phyloP scores from a whole-genome alignment of 2,888 invertebrate genomes.

The Archaeoteleia sp. region DNA sequence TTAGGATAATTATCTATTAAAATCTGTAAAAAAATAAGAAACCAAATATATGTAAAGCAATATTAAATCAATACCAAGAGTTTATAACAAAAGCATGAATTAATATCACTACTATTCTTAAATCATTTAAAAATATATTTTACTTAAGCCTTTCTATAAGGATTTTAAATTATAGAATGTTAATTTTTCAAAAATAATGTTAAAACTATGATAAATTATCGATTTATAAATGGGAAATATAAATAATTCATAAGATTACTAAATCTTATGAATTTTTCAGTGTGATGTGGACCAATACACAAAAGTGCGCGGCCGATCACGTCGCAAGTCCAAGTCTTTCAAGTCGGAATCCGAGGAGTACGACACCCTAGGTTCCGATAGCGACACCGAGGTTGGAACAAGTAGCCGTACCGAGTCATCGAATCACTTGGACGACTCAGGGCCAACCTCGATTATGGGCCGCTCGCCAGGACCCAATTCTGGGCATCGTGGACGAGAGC shows the following conservation, averaged over 20 bases:
- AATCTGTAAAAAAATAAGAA: too few relatives aligned
- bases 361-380: slow-evolving; percentile 78
- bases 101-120: too few relatives aligned
- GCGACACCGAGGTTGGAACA: slow-evolving; percentile 76
- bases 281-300: slow-evolving; percentile 71
- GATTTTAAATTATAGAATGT: too few relatives aligned
- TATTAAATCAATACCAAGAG: too few relatives aligned
- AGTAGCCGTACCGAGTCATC: slow-evolving; percentile 76
- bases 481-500: slow-evolving; percentile 73
- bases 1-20: too few relatives aligned
- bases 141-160: too few relatives aligned
- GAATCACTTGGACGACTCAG: slow-evolving; percentile 76
- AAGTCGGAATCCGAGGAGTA: slow-evolving; percentile 79
- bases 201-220: too few relatives aligned
- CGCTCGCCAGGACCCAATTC: slow-evolving; percentile 73
- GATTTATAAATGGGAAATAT: too few relatives aligned
- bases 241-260: slow-evolving; percentile 40
- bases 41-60: too few relatives aligned
- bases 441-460: slow-evolving; percentile 69
- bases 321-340: slow-evolving; percentile 76
- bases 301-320: slow-evolving; percentile 72
- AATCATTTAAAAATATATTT: too few relatives aligned
- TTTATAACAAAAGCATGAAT: too few relatives aligned
- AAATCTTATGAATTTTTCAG: slow-evolving; percentile 58
- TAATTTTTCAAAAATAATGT: too few relatives aligned